Conservation (phyloP, 2,797 vertebrate species). For the Chaunax sp. region DNA sequence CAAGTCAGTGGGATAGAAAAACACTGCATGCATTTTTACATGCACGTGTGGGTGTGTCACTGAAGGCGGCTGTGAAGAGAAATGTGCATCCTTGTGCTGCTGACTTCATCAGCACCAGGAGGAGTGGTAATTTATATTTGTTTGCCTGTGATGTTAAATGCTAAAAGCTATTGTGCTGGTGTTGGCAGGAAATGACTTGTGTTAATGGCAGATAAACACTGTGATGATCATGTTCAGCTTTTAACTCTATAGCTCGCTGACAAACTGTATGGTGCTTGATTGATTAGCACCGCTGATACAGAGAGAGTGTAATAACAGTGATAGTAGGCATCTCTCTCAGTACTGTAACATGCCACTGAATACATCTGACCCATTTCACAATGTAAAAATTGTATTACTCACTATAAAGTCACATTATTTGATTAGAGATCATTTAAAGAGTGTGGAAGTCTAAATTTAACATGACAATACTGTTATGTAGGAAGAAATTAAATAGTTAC, state of each 20-base stretch:
- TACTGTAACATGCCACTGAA: constrained; percentile 6
- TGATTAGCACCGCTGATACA: constrained; percentile 51
- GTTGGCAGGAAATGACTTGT: constrained; percentile 43
- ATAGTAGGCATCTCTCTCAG: constrained; percentile 19
- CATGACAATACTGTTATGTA: background rate
- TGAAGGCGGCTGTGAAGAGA: constrained; percentile 18
- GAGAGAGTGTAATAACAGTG: constrained; percentile 25
- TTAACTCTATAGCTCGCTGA: constrained; percentile 44
- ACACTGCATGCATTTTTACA: constrained; percentile 3
- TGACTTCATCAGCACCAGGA: constrained; percentile 32
- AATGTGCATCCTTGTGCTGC: constrained; percentile 4
- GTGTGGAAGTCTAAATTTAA: background rate
- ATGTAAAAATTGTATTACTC: constrained; percentile 4
- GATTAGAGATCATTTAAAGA: too few species aligned
- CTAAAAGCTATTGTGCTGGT: constrained; percentile 47
- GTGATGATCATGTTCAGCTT: constrained; percentile 55
- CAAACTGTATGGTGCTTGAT: constrained; percentile 35
- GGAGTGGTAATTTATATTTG: constrained; percentile 25
- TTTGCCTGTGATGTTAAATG: constrained; percentile 29
- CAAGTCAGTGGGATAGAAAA: constrained; percentile 5
- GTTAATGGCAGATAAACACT: constrained; percentile 60
- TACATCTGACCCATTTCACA: background rate
- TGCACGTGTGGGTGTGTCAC: constrained; percentile 4
- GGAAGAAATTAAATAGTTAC: background rate
- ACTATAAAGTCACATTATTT: too few species aligned